Conservation (phyloP, 2,113 vertebrate species). For the Mungos mungo region DNA sequence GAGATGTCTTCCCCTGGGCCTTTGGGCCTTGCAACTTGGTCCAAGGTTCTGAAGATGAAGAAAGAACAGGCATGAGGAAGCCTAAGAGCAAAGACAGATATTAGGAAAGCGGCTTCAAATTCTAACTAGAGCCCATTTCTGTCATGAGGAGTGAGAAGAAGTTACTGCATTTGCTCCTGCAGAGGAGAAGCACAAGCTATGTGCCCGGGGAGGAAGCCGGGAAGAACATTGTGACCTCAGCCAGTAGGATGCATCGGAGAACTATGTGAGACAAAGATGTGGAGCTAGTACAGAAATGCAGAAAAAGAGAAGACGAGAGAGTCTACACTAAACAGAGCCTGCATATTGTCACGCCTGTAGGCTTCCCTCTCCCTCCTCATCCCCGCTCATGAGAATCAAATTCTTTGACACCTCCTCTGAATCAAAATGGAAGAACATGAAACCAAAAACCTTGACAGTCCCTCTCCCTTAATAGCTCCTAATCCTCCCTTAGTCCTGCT, state of each 20-base stretch:
- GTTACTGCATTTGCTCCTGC: neutral
- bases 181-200: neutral
- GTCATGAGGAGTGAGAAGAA: neutral
- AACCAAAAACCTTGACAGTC: neutral
- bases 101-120: neutral
- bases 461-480: conserved; percentile 59
- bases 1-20: neutral
- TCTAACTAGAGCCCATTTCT: neutral
- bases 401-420: neutral
- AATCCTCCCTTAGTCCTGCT: conserved; percentile 68
- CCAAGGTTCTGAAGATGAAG: neutral
- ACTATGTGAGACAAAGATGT: fast-evolving
- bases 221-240: too few species aligned
- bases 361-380: neutral
- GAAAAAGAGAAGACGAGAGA: neutral
- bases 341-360: fast-evolving
- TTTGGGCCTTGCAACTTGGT: neutral
- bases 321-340: neutral
- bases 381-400: neutral
- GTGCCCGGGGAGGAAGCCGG: neutral
- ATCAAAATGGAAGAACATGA: neutral
- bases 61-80: neutral
- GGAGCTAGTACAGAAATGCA: too few species aligned
- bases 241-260: neutral
- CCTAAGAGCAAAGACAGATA: neutral